Evolutionary conservation across 2,113 vertebrate species (phyloP), one percentile per base, ranked within the genome.

Genomic region (Callopanchax toddi): DNA sequence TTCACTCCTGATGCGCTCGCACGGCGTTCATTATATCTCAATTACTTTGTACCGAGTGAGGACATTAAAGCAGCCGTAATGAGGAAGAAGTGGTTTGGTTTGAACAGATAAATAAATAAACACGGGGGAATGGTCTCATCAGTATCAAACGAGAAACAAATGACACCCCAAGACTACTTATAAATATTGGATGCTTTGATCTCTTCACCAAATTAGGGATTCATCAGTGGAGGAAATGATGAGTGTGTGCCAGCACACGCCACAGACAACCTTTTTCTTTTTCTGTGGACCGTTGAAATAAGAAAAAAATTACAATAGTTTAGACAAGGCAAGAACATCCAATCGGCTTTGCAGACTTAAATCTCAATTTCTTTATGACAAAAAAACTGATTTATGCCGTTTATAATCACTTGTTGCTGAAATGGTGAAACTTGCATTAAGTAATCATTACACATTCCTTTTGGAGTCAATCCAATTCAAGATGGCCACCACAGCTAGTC

Each of bases 121-220:
- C 58, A 76, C 25, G 36, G 15, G 53, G 60, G 61, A 71, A 81
- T 25, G 67, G 67, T 58, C 74, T 85, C 34, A 43, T 83, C 82
- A 68, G 79, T 86, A 66, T 84, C 79, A 87, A 83, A 83, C 48
- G 37, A 83, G 81, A 79, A 73, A 78, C 65, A 87, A 88, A 88
- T 85, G 77, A 61, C 71, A 77, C 56, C 71, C 71, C 53, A 54
- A 83, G 69, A 60, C 63, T 71, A 29, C 74, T 83, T 82, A 74
- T 84, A 81, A 91, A 90, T 87, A 85, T 61, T 65, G 67, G 11
- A 67, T 54, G 43, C 85, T 91, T 91, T 92, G 79, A 91, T 90
- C 83, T 85, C 32, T 18, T 67, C 67, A 62, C 66, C 69, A 78
- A 86, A 87, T 81, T 67, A 87, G 81, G 1, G 55, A 68, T 64